Evolutionary conservation across 1,140 invertebrate genomes (phyloP).

Genomic region (Heliothis virescens): DNA sequence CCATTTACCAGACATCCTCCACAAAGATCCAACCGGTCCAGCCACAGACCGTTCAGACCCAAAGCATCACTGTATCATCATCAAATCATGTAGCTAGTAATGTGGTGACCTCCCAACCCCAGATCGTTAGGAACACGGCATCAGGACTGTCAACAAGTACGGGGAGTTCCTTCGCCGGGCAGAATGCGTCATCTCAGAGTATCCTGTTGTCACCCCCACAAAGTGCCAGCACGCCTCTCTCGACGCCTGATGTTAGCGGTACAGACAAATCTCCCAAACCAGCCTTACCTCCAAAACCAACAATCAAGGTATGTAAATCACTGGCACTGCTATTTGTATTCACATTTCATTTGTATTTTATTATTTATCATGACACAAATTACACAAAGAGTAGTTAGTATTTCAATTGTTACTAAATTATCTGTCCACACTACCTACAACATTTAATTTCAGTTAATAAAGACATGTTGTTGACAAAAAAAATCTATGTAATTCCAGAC

Average conservation of each 20-base stretch:
- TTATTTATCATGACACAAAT: too few species aligned
- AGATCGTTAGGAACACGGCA: conserved; percentile 83
- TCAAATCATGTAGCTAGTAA: conserved; percentile 80
- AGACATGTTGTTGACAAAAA: background rate
- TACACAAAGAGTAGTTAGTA: too few species aligned
- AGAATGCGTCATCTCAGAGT: conserved; percentile 83
- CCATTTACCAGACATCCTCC: conserved; percentile 92
- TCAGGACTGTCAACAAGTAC: conserved; percentile 78
- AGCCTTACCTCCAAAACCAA: conserved; percentile 91
- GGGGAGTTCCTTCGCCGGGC: conserved; percentile 69
- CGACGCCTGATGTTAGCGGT: conserved; percentile 85
- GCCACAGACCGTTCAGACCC: conserved; percentile 89
- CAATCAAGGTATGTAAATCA: conserved; percentile 80
- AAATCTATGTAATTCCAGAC: conserved; percentile 68
- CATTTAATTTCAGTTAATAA: background rate
- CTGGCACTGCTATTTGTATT: background rate
- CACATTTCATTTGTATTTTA: background rate
- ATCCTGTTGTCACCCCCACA: conserved; percentile 87
- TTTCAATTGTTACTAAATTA: background rate
- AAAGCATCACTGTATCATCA: conserved; percentile 76
- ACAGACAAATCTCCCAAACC: conserved; percentile 88
- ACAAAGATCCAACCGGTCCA: conserved; percentile 93
- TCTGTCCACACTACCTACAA: background rate
- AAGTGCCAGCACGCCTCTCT: conserved; percentile 86
- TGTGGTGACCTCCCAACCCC: conserved; percentile 80